Evolutionary conservation across 2,888 invertebrate species (phyloP).

Genomic region (Drosophila greeni): DNA sequence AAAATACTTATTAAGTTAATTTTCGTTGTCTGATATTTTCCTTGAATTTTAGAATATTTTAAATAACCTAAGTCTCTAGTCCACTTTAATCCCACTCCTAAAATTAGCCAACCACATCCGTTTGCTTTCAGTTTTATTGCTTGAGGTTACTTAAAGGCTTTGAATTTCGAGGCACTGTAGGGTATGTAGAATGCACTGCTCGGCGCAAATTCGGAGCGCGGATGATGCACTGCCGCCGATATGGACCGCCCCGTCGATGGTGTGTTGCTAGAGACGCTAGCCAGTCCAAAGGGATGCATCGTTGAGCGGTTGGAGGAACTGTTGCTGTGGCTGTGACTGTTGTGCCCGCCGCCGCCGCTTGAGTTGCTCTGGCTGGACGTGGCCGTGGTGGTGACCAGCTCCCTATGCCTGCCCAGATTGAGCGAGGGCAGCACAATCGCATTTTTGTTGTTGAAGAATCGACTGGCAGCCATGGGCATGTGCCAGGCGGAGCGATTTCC

Average conservation of each 20-base stretch:
- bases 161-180: constrained; percentile 78
- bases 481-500: constrained; percentile 69
- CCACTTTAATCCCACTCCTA: no score
- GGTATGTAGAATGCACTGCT: constrained; percentile 75
- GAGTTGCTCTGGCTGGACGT: constrained; percentile 55
- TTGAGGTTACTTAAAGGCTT: constrained; percentile 75
- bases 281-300: constrained; percentile 42
- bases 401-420: constrained; percentile 64
- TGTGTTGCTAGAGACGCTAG: constrained; percentile 63
- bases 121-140: constrained; percentile 44
- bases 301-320: constrained; percentile 38
- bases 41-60: background rate
- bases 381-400: constrained; percentile 49
- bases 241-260: constrained; percentile 75
- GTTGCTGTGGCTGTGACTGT: constrained; percentile 42
- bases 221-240: constrained; percentile 76
- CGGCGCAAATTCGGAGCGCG: constrained; percentile 60
- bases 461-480: constrained; percentile 64
- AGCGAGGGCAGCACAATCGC: constrained; percentile 74
- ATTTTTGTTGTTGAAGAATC: constrained; percentile 74
- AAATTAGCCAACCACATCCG: background rate
- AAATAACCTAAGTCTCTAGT: background rate
- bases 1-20: no score
- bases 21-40: no score
- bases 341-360: constrained; percentile 45